Base-by-base conservation (phyloP, 2,888 invertebrate species). In the Nudaria mundana region DNA sequence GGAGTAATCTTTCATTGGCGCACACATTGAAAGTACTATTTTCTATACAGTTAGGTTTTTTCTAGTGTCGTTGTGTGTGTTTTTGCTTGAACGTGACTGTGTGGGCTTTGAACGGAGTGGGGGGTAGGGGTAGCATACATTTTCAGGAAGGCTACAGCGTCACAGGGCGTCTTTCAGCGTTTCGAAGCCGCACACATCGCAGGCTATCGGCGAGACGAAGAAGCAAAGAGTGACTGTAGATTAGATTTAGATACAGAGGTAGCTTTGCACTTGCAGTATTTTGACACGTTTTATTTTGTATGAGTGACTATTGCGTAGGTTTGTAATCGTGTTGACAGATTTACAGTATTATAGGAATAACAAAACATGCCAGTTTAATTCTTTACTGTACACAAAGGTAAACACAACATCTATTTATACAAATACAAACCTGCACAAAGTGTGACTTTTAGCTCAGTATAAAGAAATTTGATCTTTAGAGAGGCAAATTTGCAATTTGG, bases 101-200 rank as follows among this genome's bases (percentile, higher is more conserved):
- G 46, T 39, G 41, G 30, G 24, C 29, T 29, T 23, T 13, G 61
- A 56, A 48, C 56, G 63, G 63, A 60, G 56, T 55, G 43, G 42
- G 49, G 52, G 43, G 46, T 52, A 53, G 54, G 55, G 66, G 75
- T 61, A 68, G 76, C 79, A 81, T 81, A 83, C 82, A 82, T 84
- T 85, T 86, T 86, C 86, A 86, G 86, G 82, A 84, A 84, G 79
- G 82, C 83, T 70, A 69, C 70, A 56, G 69, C 82, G 81, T 83
- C 84, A 85, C 84, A 79, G 76, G 78, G 81, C 86, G 85, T 88
- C 87, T 88, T 88, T 88, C 87, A 86, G 78, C 81, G 83, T 80
- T 77, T 76, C 78, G 77, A 81, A 76, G 78, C 69, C 82, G 85
- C 87, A 86, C 87, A 88, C 87, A 87, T 84, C 70, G 79, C 66